phyloP scores from a whole-genome alignment of 1,140 invertebrate species.

The Drosophila nigromelanica region DNA sequence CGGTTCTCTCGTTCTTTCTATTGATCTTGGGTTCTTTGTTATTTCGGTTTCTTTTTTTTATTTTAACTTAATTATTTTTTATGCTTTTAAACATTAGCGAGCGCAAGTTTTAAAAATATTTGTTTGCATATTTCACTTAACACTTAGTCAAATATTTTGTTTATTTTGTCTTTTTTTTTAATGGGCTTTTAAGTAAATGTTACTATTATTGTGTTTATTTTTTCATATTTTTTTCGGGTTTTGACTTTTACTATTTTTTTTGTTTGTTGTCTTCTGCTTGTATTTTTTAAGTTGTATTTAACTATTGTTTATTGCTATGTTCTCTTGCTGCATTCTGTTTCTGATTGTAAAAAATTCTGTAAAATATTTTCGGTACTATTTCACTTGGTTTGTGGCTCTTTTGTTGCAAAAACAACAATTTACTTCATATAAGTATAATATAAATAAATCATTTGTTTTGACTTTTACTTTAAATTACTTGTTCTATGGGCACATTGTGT shows the following conservation, averaged over 20 bases:
- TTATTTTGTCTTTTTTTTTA: slow-evolving; percentile 24
- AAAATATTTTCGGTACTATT: slow-evolving; percentile 81
- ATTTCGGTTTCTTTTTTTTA: slow-evolving; percentile 18
- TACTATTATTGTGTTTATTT: slow-evolving; percentile 73
- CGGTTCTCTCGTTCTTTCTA: slow-evolving; percentile 3
- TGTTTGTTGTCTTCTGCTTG: slow-evolving; percentile 29
- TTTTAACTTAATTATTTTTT: slow-evolving; percentile 27
- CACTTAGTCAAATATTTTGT: slow-evolving; percentile 70
- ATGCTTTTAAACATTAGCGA: slow-evolving; percentile 47
- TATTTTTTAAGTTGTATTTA: slow-evolving; percentile 43
- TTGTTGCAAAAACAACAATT: slow-evolving; percentile 74
- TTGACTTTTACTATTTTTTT: slow-evolving; percentile 69
- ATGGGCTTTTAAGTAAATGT: slow-evolving; percentile 64
- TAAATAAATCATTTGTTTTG: slow-evolving; percentile 75
- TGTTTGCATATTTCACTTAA: slow-evolving; percentile 64
- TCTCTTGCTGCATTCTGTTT: slow-evolving; percentile 35
- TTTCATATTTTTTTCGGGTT: slow-evolving; percentile 55
- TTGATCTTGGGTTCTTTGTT: slow-evolving; percentile 21
- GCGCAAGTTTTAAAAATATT: slow-evolving; percentile 73
- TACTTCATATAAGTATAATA: slow-evolving; percentile 59
- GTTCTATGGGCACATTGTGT: slow-evolving; percentile 81
- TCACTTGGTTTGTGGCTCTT: slow-evolving; percentile 48
- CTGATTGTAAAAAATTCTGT: slow-evolving; percentile 74
- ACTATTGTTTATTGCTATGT: slow-evolving; percentile 42
- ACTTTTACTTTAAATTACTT: slow-evolving; percentile 60